Evolutionary conservation across 2,113 vertebrate species (phyloP).

Genomic region (Bos taurus): DNA sequence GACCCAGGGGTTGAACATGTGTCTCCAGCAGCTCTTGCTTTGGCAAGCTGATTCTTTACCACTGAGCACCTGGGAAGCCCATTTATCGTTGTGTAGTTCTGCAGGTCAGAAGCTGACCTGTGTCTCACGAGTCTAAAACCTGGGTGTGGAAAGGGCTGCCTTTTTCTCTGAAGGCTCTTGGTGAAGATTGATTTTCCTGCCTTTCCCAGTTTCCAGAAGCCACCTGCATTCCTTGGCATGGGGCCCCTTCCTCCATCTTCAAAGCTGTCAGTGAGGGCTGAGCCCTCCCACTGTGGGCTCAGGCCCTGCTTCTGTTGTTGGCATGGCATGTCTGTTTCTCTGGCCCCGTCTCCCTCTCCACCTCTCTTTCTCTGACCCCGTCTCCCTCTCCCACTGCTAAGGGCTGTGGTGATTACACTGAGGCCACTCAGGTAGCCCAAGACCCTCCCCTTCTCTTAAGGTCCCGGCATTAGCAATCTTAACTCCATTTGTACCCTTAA

Average conservation of each 20-base stretch:
- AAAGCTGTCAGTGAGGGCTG: rapidly evolving
- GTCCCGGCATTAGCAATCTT: rapidly evolving
- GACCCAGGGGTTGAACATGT: not conserved
- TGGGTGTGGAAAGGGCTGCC: not conserved
- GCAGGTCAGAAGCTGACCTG: not conserved
- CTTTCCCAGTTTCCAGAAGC: not conserved
- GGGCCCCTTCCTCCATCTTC: not conserved
- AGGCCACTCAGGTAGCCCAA: rapidly evolving
- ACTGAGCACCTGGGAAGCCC: not conserved
- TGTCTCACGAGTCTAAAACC: not conserved
- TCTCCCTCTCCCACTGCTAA: rapidly evolving
- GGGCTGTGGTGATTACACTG: not conserved
- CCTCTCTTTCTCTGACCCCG: no score
- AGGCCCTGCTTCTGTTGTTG: rapidly evolving
- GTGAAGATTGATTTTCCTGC: not conserved
- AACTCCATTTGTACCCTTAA: no score
- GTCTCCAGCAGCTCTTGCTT: not conserved
- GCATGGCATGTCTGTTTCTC: rapidly evolving
- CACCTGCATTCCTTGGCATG: rapidly evolving
- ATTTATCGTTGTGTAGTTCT: no score
- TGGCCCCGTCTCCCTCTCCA: no score
- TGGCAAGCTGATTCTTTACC: not conserved
- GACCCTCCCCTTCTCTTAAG: rapidly evolving
- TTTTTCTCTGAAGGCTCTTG: not conserved
- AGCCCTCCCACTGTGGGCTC: rapidly evolving